Evolutionary conservation across 92 coral and sea anemone genomes (phyloP).

Genomic region (Epizoanthus stellaris): DNA sequence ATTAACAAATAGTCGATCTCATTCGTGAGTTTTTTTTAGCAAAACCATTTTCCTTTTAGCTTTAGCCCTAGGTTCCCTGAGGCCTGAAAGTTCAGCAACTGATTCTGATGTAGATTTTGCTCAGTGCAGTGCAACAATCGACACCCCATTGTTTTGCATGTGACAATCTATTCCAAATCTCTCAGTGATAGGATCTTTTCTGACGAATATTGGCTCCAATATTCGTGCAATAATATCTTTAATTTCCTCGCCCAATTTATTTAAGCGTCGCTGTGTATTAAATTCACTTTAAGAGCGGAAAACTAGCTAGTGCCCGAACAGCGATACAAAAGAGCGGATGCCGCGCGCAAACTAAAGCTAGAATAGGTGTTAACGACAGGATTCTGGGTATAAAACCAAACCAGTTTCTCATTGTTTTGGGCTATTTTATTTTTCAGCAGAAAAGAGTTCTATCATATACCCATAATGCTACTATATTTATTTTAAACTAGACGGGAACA

Average conservation of each 20-base stretch:
- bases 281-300: conserved; percentile 29
- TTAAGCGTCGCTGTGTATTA: conserved; percentile 16
- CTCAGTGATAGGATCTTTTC: conserved; percentile 37
- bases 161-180: conserved; percentile 17
- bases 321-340: conserved; percentile 3
- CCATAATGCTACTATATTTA: conserved; percentile 30
- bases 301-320: background rate
- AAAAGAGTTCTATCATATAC: conserved; percentile 11
- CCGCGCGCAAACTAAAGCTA: background rate
- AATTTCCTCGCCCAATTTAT: conserved; percentile 45
- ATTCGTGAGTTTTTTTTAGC: background rate
- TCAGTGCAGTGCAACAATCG: background rate
- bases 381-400: conserved; percentile 6
- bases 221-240: conserved; percentile 16
- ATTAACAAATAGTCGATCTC: conserved; percentile 22
- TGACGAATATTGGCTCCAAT: conserved; percentile 37
- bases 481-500: conserved; percentile 27
- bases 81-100: conserved; percentile 8
- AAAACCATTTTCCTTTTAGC: background rate
- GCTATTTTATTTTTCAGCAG: conserved; percentile 5
- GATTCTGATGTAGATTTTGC: background rate
- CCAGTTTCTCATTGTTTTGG: background rate
- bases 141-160: conserved; percentile 12
- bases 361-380: conserved; percentile 31
- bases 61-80: background rate